Conservation (phyloP, 2,113 vertebrate genomes). For the Helogale parvula region DNA sequence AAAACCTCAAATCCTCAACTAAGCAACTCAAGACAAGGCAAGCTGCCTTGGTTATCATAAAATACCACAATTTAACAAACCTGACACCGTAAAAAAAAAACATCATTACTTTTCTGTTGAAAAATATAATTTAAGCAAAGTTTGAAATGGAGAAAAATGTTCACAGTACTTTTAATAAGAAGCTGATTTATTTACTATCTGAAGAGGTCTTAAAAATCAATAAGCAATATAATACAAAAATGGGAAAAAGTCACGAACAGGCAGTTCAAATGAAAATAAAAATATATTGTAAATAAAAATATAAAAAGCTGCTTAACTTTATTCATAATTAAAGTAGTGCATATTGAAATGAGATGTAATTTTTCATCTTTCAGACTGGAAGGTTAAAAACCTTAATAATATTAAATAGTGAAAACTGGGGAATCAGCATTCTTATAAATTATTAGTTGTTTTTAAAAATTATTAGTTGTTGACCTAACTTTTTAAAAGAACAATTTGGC, state of each 20-base stretch:
- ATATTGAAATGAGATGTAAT: neutral
- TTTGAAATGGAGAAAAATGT: neutral
- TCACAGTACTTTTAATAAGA: neutral
- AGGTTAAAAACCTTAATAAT: slow-evolving; percentile 1
- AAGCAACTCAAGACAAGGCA: slow-evolving; percentile 33
- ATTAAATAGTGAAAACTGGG: neutral
- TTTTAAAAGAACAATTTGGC: neutral
- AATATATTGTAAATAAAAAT: neutral
- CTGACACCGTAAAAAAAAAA: neutral
- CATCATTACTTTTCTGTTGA: neutral
- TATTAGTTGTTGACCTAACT: neutral
- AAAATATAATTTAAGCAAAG: neutral
- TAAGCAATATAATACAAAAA: slow-evolving; percentile 16
- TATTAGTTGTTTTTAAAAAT: neutral
- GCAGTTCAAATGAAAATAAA: slow-evolving; percentile 47
- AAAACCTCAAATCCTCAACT: neutral
- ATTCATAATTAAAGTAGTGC: neutral
- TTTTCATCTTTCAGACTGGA: neutral
- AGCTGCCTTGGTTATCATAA: neutral
- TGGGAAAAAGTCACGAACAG: slow-evolving; percentile 1
- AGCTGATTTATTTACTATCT: neutral
- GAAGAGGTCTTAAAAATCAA: neutral
- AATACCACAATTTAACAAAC: slow-evolving; percentile 12
- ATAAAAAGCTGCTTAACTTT: neutral
- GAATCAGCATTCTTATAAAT: neutral